These are phyloP conservation scores for Lasioglossum oenotherae DNA, from an alignment of 2,888 invertebrate species.

Conservation along the genomic window DNA sequence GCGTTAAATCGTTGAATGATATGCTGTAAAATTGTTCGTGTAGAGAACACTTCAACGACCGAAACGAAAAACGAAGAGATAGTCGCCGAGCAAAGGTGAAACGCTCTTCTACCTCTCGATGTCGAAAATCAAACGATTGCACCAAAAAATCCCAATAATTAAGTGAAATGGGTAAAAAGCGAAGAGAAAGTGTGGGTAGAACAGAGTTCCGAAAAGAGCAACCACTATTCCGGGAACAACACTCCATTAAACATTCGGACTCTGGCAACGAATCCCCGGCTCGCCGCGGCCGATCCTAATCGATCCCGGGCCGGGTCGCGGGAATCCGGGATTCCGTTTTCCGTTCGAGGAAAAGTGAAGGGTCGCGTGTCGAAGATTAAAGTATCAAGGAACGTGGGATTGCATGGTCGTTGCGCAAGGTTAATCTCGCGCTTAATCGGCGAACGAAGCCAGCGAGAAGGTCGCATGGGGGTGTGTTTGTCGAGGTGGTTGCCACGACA, in stretches of 20 bases:
- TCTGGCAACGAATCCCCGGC: neutral
- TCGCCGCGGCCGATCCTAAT: conserved; percentile 18
- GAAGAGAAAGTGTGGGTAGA: neutral
- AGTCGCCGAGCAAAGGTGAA: neutral
- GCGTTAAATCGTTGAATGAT: conserved; percentile 3
- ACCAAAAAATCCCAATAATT: neutral
- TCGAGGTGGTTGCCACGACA: conserved; percentile 50
- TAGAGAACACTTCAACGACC: neutral
- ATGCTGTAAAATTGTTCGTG: neutral
- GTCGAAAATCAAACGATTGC: neutral
- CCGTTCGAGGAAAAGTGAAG: conserved; percentile 32
- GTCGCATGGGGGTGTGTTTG: conserved; percentile 13
- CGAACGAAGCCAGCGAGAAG: conserved; percentile 31
- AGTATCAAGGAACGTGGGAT: conserved; percentile 57
- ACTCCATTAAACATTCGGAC: neutral
- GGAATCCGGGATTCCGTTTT: conserved; percentile 13
- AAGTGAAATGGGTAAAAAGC: neutral
- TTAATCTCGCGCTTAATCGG: conserved; percentile 67
- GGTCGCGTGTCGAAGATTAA: conserved; percentile 56
- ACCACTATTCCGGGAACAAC: neutral
- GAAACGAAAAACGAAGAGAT: neutral
- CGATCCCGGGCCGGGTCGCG: conserved; percentile 30
- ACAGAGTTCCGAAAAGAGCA: neutral
- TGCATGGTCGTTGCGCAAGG: conserved; percentile 43
- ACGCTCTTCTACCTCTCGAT: neutral